These are phyloP conservation scores for Porites australiensis DNA, from an alignment of 64 coral and sea anemone genomes.

Conservation along the genomic window DNA sequence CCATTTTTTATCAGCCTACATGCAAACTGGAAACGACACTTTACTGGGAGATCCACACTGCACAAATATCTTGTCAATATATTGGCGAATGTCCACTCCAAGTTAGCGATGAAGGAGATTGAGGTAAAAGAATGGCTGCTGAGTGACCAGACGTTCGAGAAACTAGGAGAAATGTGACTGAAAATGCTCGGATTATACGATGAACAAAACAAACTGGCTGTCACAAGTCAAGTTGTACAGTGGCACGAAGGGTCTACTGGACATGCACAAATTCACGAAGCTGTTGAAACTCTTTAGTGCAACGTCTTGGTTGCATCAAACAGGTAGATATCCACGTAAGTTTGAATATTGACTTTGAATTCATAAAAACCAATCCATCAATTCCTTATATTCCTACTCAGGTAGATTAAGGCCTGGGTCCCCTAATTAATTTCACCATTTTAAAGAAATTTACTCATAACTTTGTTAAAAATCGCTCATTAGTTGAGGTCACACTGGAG, in stretches of 20 bases:
- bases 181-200: constrained; percentile 64
- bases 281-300: constrained; percentile 55
- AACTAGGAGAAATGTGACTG: constrained; percentile 29
- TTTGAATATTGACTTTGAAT: background rate
- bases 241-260: constrained; percentile 38
- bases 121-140: constrained; percentile 35
- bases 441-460: no score
- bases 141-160: constrained; percentile 60
- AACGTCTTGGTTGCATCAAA: constrained; percentile 38
- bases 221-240: constrained; percentile 70
- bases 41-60: background rate
- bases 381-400: no score
- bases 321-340: constrained; percentile 3
- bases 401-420: no score
- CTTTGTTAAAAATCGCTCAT: no score
- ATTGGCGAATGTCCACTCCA: background rate
- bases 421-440: no score
- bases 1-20: no score
- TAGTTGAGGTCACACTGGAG: no score
- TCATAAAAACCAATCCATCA: no score
- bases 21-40: no score
- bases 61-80: background rate
- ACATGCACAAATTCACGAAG: constrained; percentile 52
- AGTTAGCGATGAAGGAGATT: background rate
- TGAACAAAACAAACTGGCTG: constrained; percentile 50